phyloP scores from a whole-genome alignment of 1,140 invertebrate genomes.

The Atopsyche davidsoni region DNA sequence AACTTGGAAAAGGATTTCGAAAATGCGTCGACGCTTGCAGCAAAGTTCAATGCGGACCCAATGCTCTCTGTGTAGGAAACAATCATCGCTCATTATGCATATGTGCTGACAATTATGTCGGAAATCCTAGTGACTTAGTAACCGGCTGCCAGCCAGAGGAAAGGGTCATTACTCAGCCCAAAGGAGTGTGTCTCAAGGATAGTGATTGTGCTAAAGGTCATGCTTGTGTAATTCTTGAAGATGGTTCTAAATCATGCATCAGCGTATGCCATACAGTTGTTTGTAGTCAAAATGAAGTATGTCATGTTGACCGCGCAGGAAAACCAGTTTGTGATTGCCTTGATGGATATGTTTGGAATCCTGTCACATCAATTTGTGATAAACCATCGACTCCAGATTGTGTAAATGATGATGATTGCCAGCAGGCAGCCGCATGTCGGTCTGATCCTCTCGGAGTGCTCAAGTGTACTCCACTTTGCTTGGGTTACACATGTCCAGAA shows the following conservation, averaged over 20 bases:
- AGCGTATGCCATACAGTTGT: slow-evolving; percentile 72
- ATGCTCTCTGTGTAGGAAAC: slow-evolving; percentile 76
- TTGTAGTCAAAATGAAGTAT: slow-evolving; percentile 76
- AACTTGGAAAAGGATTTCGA: slow-evolving; percentile 64
- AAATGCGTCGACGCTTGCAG: slow-evolving; percentile 82
- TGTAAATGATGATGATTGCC: slow-evolving; percentile 64
- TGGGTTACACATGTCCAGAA: slow-evolving; percentile 71
- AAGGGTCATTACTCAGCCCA: slow-evolving; percentile 40
- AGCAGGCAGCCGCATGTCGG: slow-evolving; percentile 60
- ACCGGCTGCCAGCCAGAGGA: slow-evolving; percentile 68
- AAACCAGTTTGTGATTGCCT: slow-evolving; percentile 71
- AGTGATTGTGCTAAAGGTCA: slow-evolving; percentile 63
- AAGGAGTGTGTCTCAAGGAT: slow-evolving; percentile 60
- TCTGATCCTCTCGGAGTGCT: slow-evolving; percentile 78
- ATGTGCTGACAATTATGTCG: slow-evolving; percentile 71
- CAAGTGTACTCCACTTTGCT: slow-evolving; percentile 72
- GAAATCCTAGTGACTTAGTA: slow-evolving; percentile 70
- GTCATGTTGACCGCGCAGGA: slow-evolving; percentile 57
- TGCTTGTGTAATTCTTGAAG: slow-evolving; percentile 52
- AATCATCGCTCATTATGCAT: slow-evolving; percentile 80
- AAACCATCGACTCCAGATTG: slow-evolving; percentile 81
- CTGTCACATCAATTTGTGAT: slow-evolving; percentile 70
- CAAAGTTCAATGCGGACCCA: slow-evolving; percentile 83
- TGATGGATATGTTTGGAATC: slow-evolving; percentile 74
- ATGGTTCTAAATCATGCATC: slow-evolving; percentile 61